Evolutionary conservation across 2,113 vertebrate genomes (phyloP), one percentile per base, ranked within the genome.

Genomic region (Periophthalmus modestus): DNA sequence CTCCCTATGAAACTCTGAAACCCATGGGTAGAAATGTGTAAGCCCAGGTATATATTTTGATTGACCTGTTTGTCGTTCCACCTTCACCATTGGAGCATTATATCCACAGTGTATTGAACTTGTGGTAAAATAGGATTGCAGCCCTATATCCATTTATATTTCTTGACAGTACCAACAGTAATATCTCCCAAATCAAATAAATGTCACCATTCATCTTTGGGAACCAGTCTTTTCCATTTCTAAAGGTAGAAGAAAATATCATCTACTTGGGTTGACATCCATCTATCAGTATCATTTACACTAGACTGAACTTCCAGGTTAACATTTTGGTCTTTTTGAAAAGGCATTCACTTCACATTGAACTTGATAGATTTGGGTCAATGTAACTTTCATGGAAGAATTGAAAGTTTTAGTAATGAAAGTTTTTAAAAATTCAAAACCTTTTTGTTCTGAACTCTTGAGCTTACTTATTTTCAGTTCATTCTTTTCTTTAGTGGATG

Each of bases 101-200:
- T 83, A 78, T 72, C 80, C 71, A 83, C 77, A 74, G 33, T 78
- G 67, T 71, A 81, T 82, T 86, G 77, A 77, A 82, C 79, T 77
- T 83, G 74, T 55, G 73, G 81, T 87, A 85, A 88, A 91, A 92
- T 91, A 85, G 80, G 81, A 90, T 89, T 87, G 81, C 76, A 70
- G 78, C 65, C 72, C 83, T 85, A 75, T 85, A 89, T 91, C 87
- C 86, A 91, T 93, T 93, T 92, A 88, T 93, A 91, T 92, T 81
- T 85, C 83, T 81, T 84, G 88, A 89, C 87, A 92, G 84, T 76
- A 83, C 82, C 89, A 82, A 75, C 84, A 80, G 80, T 90, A 89
- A 92, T 92, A 90, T 89, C 77, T 83, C 84, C 84, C 74, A 90
- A 90, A 93, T 92, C 80, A 85, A 89, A 93, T 93, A 90, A 92